Conservation (phyloP, 2,113 vertebrate genomes). For the Oostethus manadensis region DNA sequence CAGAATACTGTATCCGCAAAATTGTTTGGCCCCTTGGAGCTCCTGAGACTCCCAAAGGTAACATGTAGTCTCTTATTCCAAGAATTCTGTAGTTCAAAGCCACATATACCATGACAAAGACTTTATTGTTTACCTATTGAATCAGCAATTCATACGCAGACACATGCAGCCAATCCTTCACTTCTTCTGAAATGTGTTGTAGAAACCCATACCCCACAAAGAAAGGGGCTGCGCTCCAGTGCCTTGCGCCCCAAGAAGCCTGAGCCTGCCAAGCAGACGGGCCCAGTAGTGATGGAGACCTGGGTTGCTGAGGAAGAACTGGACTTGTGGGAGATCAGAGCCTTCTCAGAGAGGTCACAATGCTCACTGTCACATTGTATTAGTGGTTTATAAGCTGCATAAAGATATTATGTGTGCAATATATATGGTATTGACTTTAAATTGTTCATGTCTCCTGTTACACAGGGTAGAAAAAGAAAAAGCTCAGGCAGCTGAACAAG, state of each 20-base stretch:
- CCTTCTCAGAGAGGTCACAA: conserved; percentile 92
- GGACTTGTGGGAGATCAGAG: conserved; percentile 98
- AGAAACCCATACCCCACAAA: conserved; percentile 93
- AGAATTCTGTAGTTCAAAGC: background rate
- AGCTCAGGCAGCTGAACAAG: conserved; percentile 90
- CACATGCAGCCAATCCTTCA: background rate
- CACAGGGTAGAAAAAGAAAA: conserved; percentile 97
- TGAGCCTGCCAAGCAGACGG: conserved; percentile 93
- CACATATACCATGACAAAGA: background rate
- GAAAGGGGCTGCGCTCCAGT: conserved; percentile 83
- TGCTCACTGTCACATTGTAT: background rate
- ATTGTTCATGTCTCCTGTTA: conserved; percentile 2
- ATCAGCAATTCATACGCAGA: background rate
- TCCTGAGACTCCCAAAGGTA: conserved; percentile 95
- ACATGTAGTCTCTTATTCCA: background rate
- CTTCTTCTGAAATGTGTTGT: conserved; percentile 16
- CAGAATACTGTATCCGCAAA: conserved; percentile 97
- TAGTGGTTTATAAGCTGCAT: background rate
- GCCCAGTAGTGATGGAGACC: conserved; percentile 95
- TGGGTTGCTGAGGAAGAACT: conserved; percentile 97
- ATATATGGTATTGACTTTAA: background rate
- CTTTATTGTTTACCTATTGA: background rate
- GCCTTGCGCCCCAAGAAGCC: conserved; percentile 94
- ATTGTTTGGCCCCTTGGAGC: conserved; percentile 98
- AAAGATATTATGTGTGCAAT: background rate